Base-by-base conservation (phyloP, 2,113 vertebrate species). In the Triplophysa dalaica region DNA sequence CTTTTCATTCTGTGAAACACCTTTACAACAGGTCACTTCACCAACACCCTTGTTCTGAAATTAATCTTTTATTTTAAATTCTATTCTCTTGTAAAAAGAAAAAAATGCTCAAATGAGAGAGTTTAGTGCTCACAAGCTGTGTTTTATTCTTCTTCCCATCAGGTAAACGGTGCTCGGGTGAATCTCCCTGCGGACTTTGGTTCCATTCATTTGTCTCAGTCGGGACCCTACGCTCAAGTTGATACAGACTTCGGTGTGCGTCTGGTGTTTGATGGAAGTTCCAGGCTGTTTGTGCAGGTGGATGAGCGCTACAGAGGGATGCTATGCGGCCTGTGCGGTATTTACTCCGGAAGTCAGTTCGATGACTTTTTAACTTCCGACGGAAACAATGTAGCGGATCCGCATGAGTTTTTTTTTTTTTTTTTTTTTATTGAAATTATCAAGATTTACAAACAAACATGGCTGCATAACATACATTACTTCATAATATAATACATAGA, bases 291-390 rank as follows among this genome's bases (percentile, higher is more conserved):
- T 82, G 85, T 94, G 26, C 90, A 90, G 65, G 89, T 94, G 41
- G 92, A 93, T 61, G 93, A 94, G 61, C 84, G 85, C 33, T 90
- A 92, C 88, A 85, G 82, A 75, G 92, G 89, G 24, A 83, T 87
- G 54, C 73, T 93, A 58, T 93, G 93, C 8, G 93, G 93, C 26
- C 81, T 94, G 21, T 94, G 93, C 50, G 93, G 93, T 21, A 93
- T 90, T 26, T 94, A 91, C 82, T 93, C 92, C 16, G 86, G 78
- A 52, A 78, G 83, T 65, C 93, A 91, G 68, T 86, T 82, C 0
- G 93, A 94, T 75, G 93, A 94, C 77, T 92, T 94, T 11, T 2
- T 89, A 48, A 88, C 75, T 29, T 90, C 92, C 2, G 90, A 83
- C 13, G 93, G 92, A 6, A 85, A 77, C 75, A 80, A 86, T 19